A percentile compares a stretch with the other conserved stretches of the same genome.
Evolutionary conservation across 2,797 vertebrate species (phyloP).

Genomic region (Enteromius radiatus): DNA sequence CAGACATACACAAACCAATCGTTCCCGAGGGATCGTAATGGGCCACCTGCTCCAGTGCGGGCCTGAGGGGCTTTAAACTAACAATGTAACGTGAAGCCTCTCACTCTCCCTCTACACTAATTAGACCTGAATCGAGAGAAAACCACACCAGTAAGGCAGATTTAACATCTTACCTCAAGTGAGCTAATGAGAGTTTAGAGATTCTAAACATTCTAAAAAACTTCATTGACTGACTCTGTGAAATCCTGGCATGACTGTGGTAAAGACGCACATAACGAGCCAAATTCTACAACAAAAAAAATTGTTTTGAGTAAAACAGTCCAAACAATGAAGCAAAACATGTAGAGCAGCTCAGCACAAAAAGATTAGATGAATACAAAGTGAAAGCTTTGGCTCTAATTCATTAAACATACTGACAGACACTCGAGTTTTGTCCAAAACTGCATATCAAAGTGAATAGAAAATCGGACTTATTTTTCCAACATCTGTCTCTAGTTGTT

Average conservation of each 20-base stretch:
- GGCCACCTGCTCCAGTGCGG: constrained; percentile 71
- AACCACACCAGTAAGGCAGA: constrained; percentile 23
- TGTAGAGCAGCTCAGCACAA: constrained; percentile 6
- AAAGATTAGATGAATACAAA: constrained; percentile 30
- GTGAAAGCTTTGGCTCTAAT: constrained; percentile 30
- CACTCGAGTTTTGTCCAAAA: constrained; percentile 6
- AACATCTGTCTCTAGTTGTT: constrained; percentile 19
- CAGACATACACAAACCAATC: neutral
- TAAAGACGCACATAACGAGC: neutral
- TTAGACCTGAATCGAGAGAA: constrained; percentile 65
- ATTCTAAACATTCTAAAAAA: neutral
- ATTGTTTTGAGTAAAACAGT: neutral
- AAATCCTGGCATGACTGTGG: constrained; percentile 10
- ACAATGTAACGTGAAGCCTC: constrained; percentile 66
- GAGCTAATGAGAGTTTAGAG: constrained; percentile 2
- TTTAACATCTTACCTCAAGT: constrained; percentile 38
- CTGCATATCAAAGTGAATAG: constrained; percentile 13
- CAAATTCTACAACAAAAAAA: constrained; percentile 8
- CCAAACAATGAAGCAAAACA: constrained; percentile 29
- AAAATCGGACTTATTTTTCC: neutral
- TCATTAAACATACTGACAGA: constrained; percentile 26
- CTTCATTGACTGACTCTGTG: neutral
- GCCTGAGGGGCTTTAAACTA: constrained; percentile 65
- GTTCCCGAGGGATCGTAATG: neutral
- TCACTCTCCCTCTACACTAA: constrained; percentile 65